phyloP scores from a whole-genome alignment of 2,797 vertebrate species.

The Scomberomorus guttatus region DNA sequence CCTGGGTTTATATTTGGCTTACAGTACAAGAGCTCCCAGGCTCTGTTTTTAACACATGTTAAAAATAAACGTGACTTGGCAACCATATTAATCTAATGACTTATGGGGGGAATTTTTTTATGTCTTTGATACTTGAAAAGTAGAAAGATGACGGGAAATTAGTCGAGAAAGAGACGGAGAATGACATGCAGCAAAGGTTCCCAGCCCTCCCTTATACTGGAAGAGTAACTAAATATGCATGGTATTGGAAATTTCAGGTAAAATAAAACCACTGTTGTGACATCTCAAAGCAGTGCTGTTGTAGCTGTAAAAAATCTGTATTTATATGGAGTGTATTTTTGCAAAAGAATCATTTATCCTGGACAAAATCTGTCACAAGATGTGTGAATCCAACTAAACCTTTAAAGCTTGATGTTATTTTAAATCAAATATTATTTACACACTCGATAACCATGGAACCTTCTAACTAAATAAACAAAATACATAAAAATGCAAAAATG shows the following conservation, averaged over 20 bases:
- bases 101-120: background rate
- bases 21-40: background rate
- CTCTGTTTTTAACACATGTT: background rate
- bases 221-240: too few relatives aligned
- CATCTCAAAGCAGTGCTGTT: background rate
- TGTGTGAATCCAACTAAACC: background rate
- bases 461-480: too few relatives aligned
- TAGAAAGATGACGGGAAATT: background rate
- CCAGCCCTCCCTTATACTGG: too few relatives aligned
- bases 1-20: slow-evolving; percentile 16
- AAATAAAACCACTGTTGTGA: background rate
- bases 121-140: background rate
- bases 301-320: background rate
- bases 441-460: background rate
- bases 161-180: too few relatives aligned
- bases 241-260: background rate
- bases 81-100: background rate
- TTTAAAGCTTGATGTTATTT: background rate
- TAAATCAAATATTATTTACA: background rate
- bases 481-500: too few relatives aligned
- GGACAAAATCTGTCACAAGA: background rate
- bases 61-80: background rate
- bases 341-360: too few relatives aligned
- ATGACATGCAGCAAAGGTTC: background rate
- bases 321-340: background rate